Conservation (phyloP, 2,888 invertebrate species). For the Parnassius glacialis region DNA sequence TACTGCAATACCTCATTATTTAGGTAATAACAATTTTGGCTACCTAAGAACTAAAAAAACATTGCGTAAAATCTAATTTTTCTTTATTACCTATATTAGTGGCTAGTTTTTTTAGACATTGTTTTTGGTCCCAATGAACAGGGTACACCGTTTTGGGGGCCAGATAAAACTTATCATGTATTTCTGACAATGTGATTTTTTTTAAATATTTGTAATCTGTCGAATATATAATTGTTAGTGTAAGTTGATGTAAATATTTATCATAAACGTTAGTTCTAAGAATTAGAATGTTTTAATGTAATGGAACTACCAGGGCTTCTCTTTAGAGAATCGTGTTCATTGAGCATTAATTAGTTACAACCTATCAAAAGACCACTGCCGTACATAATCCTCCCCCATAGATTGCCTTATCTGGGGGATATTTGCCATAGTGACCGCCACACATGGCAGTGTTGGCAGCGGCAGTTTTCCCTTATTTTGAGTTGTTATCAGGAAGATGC, state of each 20-base stretch:
- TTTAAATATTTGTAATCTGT: neutral
- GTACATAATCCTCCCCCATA: too few relatives aligned
- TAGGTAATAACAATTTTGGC: conserved; percentile 1
- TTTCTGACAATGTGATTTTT: neutral
- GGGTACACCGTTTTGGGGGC: conserved; percentile 1
- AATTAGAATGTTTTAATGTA: neutral
- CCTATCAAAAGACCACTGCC: too few relatives aligned
- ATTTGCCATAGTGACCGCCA: too few relatives aligned
- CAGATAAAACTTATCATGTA: neutral
- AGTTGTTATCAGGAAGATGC: too few relatives aligned
- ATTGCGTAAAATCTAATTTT: neutral
- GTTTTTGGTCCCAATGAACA: neutral
- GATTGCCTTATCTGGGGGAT: too few relatives aligned
- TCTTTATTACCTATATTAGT: neutral
- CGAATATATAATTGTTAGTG: neutral
- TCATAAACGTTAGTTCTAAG: neutral
- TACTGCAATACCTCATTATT: conserved; percentile 11
- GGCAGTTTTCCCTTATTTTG: too few relatives aligned
- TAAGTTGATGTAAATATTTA: neutral
- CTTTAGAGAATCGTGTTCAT: neutral
- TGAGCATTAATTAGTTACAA: too few relatives aligned
- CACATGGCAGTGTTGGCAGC: too few relatives aligned
- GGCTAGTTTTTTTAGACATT: neutral
- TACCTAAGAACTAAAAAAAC: neutral
- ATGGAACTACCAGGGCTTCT: conserved; percentile 1